Base-by-base conservation (phyloP, 2,888 invertebrate genomes). In the Papilio demoleus region DNA sequence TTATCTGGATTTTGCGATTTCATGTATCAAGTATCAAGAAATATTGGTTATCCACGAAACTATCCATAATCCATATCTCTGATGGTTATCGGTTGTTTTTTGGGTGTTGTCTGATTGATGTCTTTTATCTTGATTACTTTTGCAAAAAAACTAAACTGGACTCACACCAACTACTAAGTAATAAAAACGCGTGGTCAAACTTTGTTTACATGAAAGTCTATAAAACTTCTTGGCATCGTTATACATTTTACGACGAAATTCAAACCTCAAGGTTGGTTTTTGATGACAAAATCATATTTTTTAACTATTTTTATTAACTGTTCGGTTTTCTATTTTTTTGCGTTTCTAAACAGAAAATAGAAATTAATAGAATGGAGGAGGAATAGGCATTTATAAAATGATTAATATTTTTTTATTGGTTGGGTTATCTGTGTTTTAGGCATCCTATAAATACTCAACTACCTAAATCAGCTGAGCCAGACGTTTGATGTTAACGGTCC, bases 401-500 rank as follows among this genome's bases (percentile, higher is more conserved):
- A 9, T 45, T 9, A 19, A 45, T 8, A 53, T 6, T 50, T 14
- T 1, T 50, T 24, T 50, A 14, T 50, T 22, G 12, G 22, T 45
- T 45, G 0, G 5, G 22, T 50, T 50, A 22, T 47, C 22, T 14
- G 8, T 61, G 0, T 8, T 34, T 31, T 17, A 31, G 12, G 12
- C 17, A 45, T 31, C 11, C 17, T 42, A 31, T 42, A 62, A 62
- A 45, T 62, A 62, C 19, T 60, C 4, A 36, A 17, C 14, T 59
- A 22, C 27, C 14, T 24, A 60, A 60, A 27, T 60, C 63, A n/a
- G 14, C 50, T 63, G 47, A 50, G 22, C 19, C 24, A 53, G 47
- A 38, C 47, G 22, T 38, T 53, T 64, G 53, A 64, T 53, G 53
- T 64, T 64, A 53, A 53, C 38, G 47, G 24, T 38, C 40, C 53